phyloP scores from a whole-genome alignment of 23 tunicate species.

The Ciona savignyi region DNA sequence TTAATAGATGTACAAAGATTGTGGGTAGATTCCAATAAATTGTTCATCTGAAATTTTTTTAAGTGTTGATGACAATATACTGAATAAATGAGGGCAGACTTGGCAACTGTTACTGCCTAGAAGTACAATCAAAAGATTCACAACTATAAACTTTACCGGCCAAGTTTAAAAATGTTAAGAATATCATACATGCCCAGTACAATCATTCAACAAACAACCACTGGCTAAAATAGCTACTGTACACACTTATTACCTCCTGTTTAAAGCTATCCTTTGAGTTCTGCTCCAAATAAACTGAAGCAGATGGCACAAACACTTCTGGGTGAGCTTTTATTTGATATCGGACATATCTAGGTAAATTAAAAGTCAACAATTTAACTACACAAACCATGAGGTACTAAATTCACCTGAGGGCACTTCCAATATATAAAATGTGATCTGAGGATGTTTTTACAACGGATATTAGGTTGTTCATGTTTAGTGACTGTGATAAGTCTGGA shows the following conservation, averaged over 20 bases:
- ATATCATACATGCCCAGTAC: no score
- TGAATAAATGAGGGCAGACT: no score
- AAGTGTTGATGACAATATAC: no score
- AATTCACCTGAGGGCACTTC: constrained; percentile 3
- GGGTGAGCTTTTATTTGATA: background rate
- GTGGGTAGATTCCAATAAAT: background rate
- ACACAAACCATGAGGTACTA: no score
- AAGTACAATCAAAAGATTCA: no score
- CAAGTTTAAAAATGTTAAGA: no score
- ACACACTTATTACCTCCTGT: background rate
- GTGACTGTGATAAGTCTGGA: background rate
- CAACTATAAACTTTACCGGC: no score
- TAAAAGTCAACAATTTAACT: background rate
- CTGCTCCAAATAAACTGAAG: background rate
- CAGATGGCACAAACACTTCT: background rate
- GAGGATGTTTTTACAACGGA: background rate
- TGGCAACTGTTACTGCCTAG: no score
- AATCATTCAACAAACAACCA: no score
- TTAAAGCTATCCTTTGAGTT: background rate
- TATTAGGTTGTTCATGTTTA: background rate
- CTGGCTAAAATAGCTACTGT: no score
- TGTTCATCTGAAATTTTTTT: no score
- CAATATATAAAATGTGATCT: background rate
- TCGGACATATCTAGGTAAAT: background rate
- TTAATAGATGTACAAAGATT: background rate